Conservation (phyloP, 2,797 vertebrate species). For the Gymnopithys bicolor region DNA sequence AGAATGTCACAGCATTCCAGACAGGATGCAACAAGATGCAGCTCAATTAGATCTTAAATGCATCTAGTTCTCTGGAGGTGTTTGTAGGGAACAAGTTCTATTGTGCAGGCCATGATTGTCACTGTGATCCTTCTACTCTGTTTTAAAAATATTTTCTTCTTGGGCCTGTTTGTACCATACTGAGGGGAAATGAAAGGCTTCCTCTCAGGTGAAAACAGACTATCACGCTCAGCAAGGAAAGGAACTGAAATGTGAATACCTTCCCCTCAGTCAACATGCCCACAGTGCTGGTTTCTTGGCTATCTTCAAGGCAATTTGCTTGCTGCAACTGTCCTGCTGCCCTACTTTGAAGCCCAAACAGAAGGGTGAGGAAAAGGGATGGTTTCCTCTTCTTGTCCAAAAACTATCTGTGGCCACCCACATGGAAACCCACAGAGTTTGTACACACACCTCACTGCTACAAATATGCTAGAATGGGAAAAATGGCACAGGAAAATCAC, state of each 20-base stretch:
- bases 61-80: background rate
- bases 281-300: background rate
- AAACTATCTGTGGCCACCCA: background rate
- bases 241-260: background rate
- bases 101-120: background rate
- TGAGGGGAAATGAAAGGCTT: background rate
- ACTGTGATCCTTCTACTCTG: background rate
- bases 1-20: background rate
- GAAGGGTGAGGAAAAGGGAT: background rate
- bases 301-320: background rate
- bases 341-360: background rate
- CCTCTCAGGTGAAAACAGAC: background rate
- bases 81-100: background rate
- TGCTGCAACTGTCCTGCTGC: background rate
- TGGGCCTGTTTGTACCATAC: background rate
- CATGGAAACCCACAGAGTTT: background rate
- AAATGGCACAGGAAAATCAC: background rate
- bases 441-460: background rate
- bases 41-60: background rate
- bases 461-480: background rate
- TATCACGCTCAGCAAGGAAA: background rate
- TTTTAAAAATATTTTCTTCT: background rate
- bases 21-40: background rate
- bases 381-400: background rate
- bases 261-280: background rate